Evolutionary conservation across 2,797 vertebrate species (phyloP).

Genomic region (Loriculus beryllinus): DNA sequence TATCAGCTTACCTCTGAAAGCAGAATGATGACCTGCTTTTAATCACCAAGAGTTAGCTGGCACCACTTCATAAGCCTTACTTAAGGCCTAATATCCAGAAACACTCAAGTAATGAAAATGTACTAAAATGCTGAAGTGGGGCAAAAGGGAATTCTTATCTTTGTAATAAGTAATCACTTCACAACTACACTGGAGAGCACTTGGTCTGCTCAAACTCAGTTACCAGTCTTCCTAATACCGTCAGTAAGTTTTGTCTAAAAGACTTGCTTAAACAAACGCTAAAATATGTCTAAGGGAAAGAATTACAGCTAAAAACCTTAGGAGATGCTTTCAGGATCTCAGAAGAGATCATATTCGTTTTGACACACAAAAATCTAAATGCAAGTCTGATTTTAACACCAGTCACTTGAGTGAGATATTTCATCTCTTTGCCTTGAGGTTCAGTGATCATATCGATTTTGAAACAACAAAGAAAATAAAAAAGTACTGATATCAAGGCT

Average conservation of each 20-base stretch:
- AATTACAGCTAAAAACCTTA: background rate
- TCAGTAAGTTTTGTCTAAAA: background rate
- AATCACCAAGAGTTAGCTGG: background rate
- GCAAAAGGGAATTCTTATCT: background rate
- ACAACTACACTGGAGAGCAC: background rate
- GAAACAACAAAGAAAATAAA: background rate
- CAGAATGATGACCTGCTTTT: background rate
- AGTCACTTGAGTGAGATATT: background rate
- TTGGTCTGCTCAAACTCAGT: background rate
- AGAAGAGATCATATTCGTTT: background rate
- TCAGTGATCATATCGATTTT: background rate
- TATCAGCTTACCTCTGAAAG: background rate
- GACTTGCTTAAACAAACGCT: background rate
- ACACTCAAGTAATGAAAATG: background rate
- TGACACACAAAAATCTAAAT: background rate
- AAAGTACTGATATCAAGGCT: background rate
- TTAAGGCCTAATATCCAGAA: slow-evolving; percentile 4
- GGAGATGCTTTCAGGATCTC: background rate
- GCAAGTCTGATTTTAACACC: background rate
- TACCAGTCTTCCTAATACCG: background rate
- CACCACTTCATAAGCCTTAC: background rate
- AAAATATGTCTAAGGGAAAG: background rate
- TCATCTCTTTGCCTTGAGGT: background rate
- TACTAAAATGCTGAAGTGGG: background rate
- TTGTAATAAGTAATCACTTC: background rate